phyloP scores from a whole-genome alignment of 2,888 invertebrate species.

The Brachypalpus laphriformis region DNA sequence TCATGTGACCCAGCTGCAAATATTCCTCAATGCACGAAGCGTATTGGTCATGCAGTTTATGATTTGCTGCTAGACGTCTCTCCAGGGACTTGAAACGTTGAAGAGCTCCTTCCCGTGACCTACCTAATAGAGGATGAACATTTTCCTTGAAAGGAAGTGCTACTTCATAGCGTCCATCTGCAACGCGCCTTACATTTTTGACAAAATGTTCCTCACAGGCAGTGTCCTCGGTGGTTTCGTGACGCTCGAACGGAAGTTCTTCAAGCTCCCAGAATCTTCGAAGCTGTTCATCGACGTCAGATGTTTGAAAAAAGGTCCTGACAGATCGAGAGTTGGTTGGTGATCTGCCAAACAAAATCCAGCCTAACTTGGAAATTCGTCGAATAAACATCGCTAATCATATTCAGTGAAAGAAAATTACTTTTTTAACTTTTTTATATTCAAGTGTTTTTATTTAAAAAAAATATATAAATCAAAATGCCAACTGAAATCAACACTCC shows the following conservation, averaged over 20 bases:
- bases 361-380: conserved; percentile 61
- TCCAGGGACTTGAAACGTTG: conserved; percentile 20
- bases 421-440: neutral
- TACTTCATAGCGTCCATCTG: too few relatives aligned
- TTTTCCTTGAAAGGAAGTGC: too few relatives aligned
- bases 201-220: too few relatives aligned
- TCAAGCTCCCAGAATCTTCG: conserved; percentile 10
- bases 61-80: conserved; percentile 8
- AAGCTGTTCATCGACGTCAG: conserved; percentile 20
- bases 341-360: too few relatives aligned
- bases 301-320: conserved; percentile 14
- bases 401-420: neutral
- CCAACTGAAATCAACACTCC: conserved; percentile 89
- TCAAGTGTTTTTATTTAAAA: conserved; percentile 49
- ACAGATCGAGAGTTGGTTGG: too few relatives aligned
- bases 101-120: conserved; percentile 24
- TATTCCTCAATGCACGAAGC: conserved; percentile 13
- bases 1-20: conserved; percentile 1
- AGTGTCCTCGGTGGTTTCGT: conserved; percentile 4
- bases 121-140: too few relatives aligned
- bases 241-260: conserved; percentile 7
- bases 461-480: conserved; percentile 76
- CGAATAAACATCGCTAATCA: conserved; percentile 35
- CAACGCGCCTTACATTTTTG: too few relatives aligned
- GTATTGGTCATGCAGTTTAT: conserved; percentile 16